Conservation (phyloP, 1,140 invertebrate species). For the Centruroides vittatus region DNA sequence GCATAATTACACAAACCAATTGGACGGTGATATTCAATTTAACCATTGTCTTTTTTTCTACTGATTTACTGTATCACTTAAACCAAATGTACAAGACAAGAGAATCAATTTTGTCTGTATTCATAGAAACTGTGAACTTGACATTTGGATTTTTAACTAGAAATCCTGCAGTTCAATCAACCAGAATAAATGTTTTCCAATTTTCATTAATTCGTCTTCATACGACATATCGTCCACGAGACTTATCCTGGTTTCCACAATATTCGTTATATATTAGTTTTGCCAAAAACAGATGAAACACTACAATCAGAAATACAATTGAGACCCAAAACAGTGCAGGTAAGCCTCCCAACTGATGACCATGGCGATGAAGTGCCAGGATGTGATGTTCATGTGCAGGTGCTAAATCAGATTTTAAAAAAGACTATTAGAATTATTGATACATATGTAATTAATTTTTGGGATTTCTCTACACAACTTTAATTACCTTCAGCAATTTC, state of each 20-base stretch:
- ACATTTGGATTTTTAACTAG: no score
- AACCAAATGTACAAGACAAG: neutral
- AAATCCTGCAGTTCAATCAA: no score
- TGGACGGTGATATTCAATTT: no score
- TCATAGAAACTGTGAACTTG: no score
- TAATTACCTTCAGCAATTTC: conserved; percentile 60
- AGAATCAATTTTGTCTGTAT: no score
- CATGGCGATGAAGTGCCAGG: conserved; percentile 81
- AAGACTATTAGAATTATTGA: neutral
- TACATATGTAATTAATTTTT: no score
- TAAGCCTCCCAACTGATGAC: conserved; percentile 73
- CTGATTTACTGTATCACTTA: neutral
- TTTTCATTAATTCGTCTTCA: neutral
- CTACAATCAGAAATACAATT: conserved; percentile 70
- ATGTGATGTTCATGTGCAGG: conserved; percentile 85
- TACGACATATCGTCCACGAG: conserved; percentile 12
- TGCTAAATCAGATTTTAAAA: conserved; percentile 36
- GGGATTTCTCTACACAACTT: no score
- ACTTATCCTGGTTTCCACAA: conserved; percentile 25
- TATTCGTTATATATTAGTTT: conserved; percentile 88
- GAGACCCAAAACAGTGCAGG: conserved; percentile 88
- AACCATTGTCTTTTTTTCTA: no score
- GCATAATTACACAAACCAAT: no score
- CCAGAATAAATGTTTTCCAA: no score
- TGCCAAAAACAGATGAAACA: conserved; percentile 89